Evolutionary conservation across 2,888 invertebrate species (phyloP), one percentile per base, ranked within the genome.

Genomic region (Rhagonycha lutea): DNA sequence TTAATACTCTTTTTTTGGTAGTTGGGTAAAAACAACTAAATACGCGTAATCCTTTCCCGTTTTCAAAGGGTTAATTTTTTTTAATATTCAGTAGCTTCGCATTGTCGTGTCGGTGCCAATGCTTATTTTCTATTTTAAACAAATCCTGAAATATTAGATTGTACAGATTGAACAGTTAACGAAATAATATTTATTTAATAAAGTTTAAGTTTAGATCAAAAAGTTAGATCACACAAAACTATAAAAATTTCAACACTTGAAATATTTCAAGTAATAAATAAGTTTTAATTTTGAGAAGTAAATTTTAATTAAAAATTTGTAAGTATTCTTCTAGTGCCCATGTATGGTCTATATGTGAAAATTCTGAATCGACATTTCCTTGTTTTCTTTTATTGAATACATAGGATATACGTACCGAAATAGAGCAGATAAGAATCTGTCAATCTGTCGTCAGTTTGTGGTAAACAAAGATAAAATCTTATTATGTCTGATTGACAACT

Each of bases 371-470:
- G 47, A 47, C n/a, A n/a, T 47, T n/a, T 47, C n/a, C 26, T 65
- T 18, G 14, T 24, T 14, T 65, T 65, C 24, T 14, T 18, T 18
- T 18, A 2, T 18, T 18, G 2, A 18, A 18, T 28, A 67, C 28
- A 28, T 26, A 62, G 62, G 4, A 28, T n/a, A 67, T 67, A 1
- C n/a, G 18, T 24, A 65, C 26, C 63, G 26, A 65, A 65, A 65
- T 26, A 47, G 10, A 65, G 65, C 61, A 65, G 74, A 77, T 74
- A 80, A 81, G 78, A 81, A 83, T 83, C 81, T 82, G 82, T 82
- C 82, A 80, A 81, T 78, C 80, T 84, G 83, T 84, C 84, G 82
- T 82, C 83, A 83, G 84, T 84, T 84, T 84, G 79, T 79, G 73
- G 79, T 79, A 84, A 84, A 84, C 84, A 83, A 68, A 78, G 79